A percentile compares a stretch with the other conserved stretches of the same genome.
phyloP scores from a whole-genome alignment of 1,140 invertebrate genomes.

The Leguminivora glycinivorella region DNA sequence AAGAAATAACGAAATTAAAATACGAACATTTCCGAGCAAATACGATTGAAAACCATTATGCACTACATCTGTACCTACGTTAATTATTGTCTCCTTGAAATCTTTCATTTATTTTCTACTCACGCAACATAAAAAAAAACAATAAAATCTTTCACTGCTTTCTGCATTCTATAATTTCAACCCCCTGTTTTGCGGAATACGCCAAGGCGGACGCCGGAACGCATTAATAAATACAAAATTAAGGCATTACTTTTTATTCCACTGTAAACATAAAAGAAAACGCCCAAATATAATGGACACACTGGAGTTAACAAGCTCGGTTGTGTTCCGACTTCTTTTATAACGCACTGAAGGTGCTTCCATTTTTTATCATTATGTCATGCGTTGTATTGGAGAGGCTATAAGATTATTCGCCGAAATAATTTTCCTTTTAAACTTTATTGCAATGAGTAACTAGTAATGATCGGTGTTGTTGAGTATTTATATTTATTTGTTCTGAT shows the following conservation, averaged over 20 bases:
- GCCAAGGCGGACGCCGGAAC: background rate
- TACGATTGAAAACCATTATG: too few relatives aligned
- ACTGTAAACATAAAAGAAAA: background rate
- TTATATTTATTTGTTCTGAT: too few relatives aligned
- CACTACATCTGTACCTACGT: too few relatives aligned
- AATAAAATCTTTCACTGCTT: background rate
- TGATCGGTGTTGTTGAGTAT: too few relatives aligned
- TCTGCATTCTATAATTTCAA: background rate
- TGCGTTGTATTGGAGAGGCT: background rate
- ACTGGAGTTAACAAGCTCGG: background rate
- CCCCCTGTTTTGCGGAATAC: background rate
- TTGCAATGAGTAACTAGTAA: too few relatives aligned
- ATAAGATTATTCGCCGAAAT: background rate
- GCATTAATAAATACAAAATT: slow-evolving; percentile 11
- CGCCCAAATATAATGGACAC: background rate
- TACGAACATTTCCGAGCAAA: too few relatives aligned
- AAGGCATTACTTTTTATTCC: slow-evolving; percentile 15
- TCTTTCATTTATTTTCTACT: too few relatives aligned
- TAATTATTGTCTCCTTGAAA: too few relatives aligned
- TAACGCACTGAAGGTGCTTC: background rate
- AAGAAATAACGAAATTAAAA: too few relatives aligned
- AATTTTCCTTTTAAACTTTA: too few relatives aligned
- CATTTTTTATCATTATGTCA: background rate
- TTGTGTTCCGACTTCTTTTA: background rate
- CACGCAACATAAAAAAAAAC: background rate